Conservation (phyloP, 2,888 invertebrate species). For the Norana najaformis region DNA sequence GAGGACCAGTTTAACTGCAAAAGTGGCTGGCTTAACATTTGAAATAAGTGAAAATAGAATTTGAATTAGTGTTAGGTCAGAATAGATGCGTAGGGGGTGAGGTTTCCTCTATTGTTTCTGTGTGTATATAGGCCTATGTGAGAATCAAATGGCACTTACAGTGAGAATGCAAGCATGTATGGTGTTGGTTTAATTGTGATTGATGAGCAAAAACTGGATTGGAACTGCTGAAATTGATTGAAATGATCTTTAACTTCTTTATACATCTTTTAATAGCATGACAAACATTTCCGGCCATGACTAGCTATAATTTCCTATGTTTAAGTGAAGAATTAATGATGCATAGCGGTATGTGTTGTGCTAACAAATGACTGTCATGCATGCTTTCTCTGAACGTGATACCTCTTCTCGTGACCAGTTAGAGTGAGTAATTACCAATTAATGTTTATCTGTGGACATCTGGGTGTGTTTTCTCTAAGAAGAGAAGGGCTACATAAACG, state of each 20-base stretch:
- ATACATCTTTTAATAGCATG: background rate
- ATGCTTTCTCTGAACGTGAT: background rate
- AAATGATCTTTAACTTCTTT: background rate
- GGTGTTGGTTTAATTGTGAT: background rate
- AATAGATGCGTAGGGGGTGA: background rate
- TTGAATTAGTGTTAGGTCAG: background rate
- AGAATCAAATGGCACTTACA: too few relatives aligned
- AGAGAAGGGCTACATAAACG: background rate
- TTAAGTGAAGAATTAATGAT: background rate
- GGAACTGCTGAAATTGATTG: too few relatives aligned
- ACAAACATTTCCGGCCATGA: slow-evolving; percentile 5
- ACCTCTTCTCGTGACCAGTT: background rate
- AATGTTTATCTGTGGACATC: too few relatives aligned
- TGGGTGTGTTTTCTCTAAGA: background rate
- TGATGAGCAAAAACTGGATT: background rate
- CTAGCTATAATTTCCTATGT: background rate
- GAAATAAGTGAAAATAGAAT: background rate
- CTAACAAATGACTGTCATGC: background rate
- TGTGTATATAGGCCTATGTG: too few relatives aligned
- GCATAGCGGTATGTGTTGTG: background rate
- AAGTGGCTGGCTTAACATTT: background rate
- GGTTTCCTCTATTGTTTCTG: background rate
- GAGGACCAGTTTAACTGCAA: background rate
- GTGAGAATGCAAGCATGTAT: background rate
- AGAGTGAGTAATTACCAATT: background rate